phyloP scores from a whole-genome alignment of 2,797 vertebrate species.

The Lagocephalus sceleratus region DNA sequence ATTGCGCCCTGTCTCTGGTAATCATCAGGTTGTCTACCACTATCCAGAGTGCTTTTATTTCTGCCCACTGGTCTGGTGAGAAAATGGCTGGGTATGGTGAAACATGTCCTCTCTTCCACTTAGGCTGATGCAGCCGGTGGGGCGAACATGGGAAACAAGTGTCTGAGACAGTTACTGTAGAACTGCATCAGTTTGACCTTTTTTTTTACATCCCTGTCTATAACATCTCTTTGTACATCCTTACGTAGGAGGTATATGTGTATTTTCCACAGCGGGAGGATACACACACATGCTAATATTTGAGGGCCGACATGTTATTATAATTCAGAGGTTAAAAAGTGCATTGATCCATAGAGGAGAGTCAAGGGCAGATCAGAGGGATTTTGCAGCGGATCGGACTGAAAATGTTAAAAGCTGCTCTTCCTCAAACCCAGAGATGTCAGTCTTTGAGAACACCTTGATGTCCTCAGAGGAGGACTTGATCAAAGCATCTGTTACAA shows the following conservation, averaged over 20 bases:
- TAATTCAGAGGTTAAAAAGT: constrained; percentile 73
- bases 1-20: constrained; percentile 77
- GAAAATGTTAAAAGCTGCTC: constrained; percentile 71
- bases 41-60: constrained; percentile 76
- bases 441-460: constrained; percentile 71
- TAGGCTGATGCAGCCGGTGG: constrained; percentile 51
- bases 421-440: constrained; percentile 63
- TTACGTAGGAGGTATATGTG: constrained; percentile 27
- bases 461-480: constrained; percentile 70
- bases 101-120: constrained; percentile 38
- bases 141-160: constrained; percentile 47
- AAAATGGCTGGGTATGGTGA: constrained; percentile 62
- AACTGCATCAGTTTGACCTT: background rate
- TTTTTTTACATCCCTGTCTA: constrained; percentile 26
- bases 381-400: constrained; percentile 68
- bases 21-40: constrained; percentile 77
- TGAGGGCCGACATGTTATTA: constrained; percentile 57
- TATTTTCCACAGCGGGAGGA: constrained; percentile 41
- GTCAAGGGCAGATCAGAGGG: constrained; percentile 76
- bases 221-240: constrained; percentile 40
- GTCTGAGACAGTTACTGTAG: constrained; percentile 46
- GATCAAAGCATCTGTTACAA: constrained; percentile 73
- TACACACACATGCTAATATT: constrained; percentile 54
- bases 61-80: constrained; percentile 74
- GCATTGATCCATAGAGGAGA: constrained; percentile 66